Conservation (phyloP, 2,113 vertebrate species). For the Pitta sordida region DNA sequence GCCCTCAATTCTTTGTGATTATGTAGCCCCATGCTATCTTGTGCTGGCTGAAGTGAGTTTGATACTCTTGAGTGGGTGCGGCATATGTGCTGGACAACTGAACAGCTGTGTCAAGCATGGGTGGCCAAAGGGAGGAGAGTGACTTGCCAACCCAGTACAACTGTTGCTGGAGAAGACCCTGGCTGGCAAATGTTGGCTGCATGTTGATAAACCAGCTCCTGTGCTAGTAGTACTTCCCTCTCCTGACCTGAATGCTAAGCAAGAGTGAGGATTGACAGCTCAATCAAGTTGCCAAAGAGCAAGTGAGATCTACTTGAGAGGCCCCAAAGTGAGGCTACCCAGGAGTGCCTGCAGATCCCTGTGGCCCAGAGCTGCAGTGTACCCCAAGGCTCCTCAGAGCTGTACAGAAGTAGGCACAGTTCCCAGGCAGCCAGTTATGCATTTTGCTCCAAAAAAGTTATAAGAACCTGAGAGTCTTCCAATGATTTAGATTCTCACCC, state of each 20-base stretch:
- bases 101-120: accelerated
- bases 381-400: background rate
- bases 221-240: background rate
- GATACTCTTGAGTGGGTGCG: background rate
- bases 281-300: background rate
- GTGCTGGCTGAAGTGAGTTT: background rate
- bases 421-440: background rate
- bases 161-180: background rate
- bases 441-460: background rate
- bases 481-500: background rate
- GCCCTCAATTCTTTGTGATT: background rate
- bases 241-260: background rate
- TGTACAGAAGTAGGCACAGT: accelerated
- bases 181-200: background rate
- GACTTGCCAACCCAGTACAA: background rate
- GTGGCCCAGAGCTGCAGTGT: background rate
- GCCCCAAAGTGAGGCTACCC: background rate
- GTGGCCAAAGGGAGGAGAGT: background rate
- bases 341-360: background rate
- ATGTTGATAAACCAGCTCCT: background rate
- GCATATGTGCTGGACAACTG: background rate
- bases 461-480: background rate
- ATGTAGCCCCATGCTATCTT: background rate
- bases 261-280: background rate
- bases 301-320: background rate